Base-by-base conservation (phyloP, 2,797 vertebrate genomes). In the Macropus fuliginosus region DNA sequence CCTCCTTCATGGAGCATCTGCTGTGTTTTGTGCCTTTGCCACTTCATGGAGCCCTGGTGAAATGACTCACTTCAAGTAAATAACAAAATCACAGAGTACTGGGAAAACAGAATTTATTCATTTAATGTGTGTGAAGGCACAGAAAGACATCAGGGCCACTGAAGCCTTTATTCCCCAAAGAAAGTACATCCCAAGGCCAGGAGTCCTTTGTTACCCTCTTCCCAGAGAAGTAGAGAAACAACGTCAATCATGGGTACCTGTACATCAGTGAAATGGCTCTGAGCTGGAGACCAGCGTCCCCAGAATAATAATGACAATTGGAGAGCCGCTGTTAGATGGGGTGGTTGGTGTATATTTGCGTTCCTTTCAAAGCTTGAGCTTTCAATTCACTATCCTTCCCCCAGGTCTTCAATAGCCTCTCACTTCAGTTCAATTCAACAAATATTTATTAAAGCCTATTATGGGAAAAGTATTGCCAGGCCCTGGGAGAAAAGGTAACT, bases 1-100 rank as follows among this genome's bases (percentile, higher is more conserved):
- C 97, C 96, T 94, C 52, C 95, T 95, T 56, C 92, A 0, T 92
- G 24, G 91, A 31, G 93, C 97, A 97, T 93, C 96, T 98, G 96
- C 91, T 97, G 96, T 93, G 98, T 98, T 62, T 97, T 96, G 40
- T 97, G 97, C 91, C 92, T 95, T 0, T 92, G 55, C 94, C 92
- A n/a, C 95, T 97, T 96, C 57, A 55, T 34, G 55, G 50, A 56
- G 92, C 95, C 93, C 94, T 54, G 93, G 92, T 59, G 90, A 95
- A 91, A 55, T 21, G 89, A 90, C 90, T 46, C 0, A 18, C 0
- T 13, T 91, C 96, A 59, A 0, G 62, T 91, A 90, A 92, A 92
- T 1, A 93, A 92, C 96, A 66, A 92, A 94, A 95, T 95, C 91
- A 91, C 56, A 94, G 91, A 55, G 29, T 91, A 50, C 21, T 96